A percentile compares a stretch with the other conserved stretches of the same genome.
Conservation (phyloP, 2,888 invertebrate genomes). For the Pardosa pseudoannulata region DNA sequence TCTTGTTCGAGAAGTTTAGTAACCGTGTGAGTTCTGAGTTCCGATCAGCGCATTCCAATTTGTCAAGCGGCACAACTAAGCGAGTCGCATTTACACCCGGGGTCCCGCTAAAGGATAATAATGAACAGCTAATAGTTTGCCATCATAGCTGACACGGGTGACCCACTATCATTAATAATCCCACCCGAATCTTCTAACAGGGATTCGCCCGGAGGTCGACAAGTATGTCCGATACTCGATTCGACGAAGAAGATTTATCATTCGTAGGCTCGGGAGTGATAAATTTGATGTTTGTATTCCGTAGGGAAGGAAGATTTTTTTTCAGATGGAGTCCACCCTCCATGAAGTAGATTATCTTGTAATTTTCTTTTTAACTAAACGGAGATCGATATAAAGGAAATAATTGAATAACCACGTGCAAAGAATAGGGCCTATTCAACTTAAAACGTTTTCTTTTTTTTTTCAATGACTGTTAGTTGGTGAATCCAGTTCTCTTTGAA, state of each 20-base stretch:
- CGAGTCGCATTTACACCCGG: constrained; percentile 67
- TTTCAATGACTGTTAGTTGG: too few relatives aligned
- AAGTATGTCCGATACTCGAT: constrained; percentile 68
- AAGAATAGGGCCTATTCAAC: neutral
- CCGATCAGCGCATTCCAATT: constrained; percentile 51
- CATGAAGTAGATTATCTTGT: constrained; percentile 49
- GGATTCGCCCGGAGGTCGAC: constrained; percentile 63
- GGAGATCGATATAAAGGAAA: constrained; percentile 30
- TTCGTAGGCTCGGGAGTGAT: constrained; percentile 54
- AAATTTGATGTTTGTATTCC: constrained; percentile 62
- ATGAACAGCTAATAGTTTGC: constrained; percentile 71
- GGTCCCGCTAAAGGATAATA: constrained; percentile 68
- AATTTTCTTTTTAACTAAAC: constrained; percentile 35
- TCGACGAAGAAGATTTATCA: constrained; percentile 69
- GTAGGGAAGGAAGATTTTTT: constrained; percentile 44
- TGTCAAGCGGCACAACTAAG: constrained; percentile 57
- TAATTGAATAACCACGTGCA: constrained; percentile 52
- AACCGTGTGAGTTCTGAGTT: too few relatives aligned
- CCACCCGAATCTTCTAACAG: constrained; percentile 56
- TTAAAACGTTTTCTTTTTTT: too few relatives aligned
- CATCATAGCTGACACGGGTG: constrained; percentile 65
- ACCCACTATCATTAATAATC: constrained; percentile 71
- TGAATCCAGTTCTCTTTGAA: too few relatives aligned
- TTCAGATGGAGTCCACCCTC: constrained; percentile 23
- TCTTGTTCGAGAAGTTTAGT: too few relatives aligned